phyloP scores from a whole-genome alignment of 2,797 vertebrate species.

The Acipenser oxyrinchus region DNA sequence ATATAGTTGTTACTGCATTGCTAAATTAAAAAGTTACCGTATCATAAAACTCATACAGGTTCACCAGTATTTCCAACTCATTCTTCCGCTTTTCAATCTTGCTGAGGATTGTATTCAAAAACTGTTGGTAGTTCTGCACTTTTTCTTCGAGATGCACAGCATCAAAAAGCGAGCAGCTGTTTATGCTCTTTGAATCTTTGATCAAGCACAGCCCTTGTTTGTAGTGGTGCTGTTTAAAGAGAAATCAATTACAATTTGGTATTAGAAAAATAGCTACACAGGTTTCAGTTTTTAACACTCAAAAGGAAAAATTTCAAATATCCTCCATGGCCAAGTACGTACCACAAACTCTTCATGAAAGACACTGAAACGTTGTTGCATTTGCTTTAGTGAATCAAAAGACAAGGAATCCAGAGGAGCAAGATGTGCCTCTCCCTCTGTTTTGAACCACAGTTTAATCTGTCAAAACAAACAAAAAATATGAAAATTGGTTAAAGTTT shows the following conservation, averaged over 20 bases:
- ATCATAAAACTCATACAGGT: constrained; percentile 67
- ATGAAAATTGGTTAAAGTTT: no score
- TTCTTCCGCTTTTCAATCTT: constrained; percentile 47
- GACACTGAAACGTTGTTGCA: constrained; percentile 45
- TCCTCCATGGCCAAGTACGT: constrained; percentile 15
- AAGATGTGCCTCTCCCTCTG: constrained; percentile 55
- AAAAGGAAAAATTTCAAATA: neutral
- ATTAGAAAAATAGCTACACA: neutral
- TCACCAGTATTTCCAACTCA: constrained; percentile 55
- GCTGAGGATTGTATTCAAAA: constrained; percentile 48
- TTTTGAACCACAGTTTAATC: constrained; percentile 66
- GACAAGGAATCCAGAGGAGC: constrained; percentile 51
- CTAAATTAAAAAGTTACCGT: constrained; percentile 40
- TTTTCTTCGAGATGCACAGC: constrained; percentile 15
- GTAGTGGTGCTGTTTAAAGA: constrained; percentile 51
- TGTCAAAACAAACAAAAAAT: constrained; percentile 23
- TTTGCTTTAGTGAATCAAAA: constrained; percentile 42
- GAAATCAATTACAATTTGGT: neutral
- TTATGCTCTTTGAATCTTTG: constrained; percentile 47
- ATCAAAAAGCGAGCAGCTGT: constrained; percentile 32
- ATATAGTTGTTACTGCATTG: no score
- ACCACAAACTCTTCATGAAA: constrained; percentile 57
- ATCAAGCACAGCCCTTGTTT: constrained; percentile 49
- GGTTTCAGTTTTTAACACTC: neutral
- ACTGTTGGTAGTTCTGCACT: constrained; percentile 46